Evolutionary conservation across 2,888 invertebrate genomes (phyloP).

Genomic region (Brachyptera putata): DNA sequence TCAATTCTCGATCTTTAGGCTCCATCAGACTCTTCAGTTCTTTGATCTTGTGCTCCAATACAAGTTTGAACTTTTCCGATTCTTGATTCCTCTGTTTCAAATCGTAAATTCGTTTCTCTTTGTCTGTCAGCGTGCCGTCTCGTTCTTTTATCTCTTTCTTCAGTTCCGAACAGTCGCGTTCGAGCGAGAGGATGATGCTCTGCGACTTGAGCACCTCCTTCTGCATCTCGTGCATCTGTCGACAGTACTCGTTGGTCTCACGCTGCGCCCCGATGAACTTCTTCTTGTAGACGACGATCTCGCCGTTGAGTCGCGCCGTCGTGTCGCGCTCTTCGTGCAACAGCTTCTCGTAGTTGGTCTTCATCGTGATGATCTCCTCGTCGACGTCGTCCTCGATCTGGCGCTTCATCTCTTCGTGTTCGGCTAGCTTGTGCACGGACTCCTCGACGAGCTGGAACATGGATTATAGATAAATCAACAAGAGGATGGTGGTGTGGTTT

Average conservation of each 20-base stretch:
- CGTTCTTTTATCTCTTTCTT: slow-evolving; percentile 81
- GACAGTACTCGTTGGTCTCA: slow-evolving; percentile 67
- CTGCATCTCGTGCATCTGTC: slow-evolving; percentile 57
- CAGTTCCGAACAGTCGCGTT: slow-evolving; percentile 72
- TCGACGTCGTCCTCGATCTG: slow-evolving; percentile 84
- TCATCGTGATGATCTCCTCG: slow-evolving; percentile 73
- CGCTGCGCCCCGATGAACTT: slow-evolving; percentile 57
- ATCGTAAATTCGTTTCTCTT: slow-evolving; percentile 79
- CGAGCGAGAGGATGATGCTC: slow-evolving; percentile 64
- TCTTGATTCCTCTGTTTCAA: slow-evolving; percentile 81
- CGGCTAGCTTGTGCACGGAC: slow-evolving; percentile 47
- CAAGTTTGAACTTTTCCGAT: slow-evolving; percentile 86
- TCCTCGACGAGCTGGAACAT: neutral
- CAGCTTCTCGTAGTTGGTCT: slow-evolving; percentile 65
- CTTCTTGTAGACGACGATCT: slow-evolving; percentile 80
- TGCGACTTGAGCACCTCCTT: slow-evolving; percentile 69
- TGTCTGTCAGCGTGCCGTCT: slow-evolving; percentile 77
- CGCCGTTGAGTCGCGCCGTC: slow-evolving; percentile 74
- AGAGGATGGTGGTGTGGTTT: no score
- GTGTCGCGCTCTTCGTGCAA: slow-evolving; percentile 70
- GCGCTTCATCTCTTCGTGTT: slow-evolving; percentile 70
- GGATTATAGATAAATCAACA: no score
- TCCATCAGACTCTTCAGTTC: slow-evolving; percentile 83
- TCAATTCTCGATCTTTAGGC: slow-evolving; percentile 79
- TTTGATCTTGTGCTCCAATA: slow-evolving; percentile 82